Conservation (phyloP, 2,113 vertebrate species). For the Seriola rivoliana region DNA sequence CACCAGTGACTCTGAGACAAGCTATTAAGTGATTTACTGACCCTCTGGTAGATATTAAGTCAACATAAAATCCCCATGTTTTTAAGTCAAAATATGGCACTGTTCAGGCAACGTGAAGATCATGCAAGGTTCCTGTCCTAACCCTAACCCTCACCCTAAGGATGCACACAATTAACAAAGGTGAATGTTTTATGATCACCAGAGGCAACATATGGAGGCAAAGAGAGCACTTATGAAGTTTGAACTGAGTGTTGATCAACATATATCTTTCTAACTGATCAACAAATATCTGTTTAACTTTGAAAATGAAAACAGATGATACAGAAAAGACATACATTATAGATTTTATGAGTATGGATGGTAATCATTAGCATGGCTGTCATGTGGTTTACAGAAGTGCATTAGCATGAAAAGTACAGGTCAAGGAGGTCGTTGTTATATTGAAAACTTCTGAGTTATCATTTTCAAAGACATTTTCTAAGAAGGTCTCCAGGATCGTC, state of each 20-base stretch:
- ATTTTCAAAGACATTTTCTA: background rate
- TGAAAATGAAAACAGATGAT: slow-evolving; percentile 10
- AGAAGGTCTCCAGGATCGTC: background rate
- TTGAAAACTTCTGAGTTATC: background rate
- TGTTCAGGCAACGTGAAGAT: slow-evolving; percentile 38
- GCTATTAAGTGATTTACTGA: slow-evolving; percentile 66
- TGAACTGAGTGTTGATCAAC: background rate
- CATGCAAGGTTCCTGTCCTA: slow-evolving; percentile 28
- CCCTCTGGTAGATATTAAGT: slow-evolving; percentile 65
- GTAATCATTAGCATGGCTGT: background rate
- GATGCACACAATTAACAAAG: slow-evolving; percentile 34
- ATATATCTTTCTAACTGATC: background rate
- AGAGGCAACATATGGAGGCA: background rate
- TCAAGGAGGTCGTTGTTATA: background rate
- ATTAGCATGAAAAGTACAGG: background rate
- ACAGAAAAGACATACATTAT: background rate
- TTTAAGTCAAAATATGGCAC: slow-evolving; percentile 62
- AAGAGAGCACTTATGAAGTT: background rate
- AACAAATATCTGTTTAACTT: background rate
- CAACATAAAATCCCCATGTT: slow-evolving; percentile 56
- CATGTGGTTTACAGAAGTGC: background rate
- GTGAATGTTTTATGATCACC: slow-evolving; percentile 21
- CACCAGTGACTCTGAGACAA: slow-evolving; percentile 57
- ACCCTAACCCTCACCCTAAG: no score
- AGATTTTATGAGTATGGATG: background rate